Evolutionary conservation across 2,113 vertebrate genomes (phyloP).

Genomic region (Xerus inauris): DNA sequence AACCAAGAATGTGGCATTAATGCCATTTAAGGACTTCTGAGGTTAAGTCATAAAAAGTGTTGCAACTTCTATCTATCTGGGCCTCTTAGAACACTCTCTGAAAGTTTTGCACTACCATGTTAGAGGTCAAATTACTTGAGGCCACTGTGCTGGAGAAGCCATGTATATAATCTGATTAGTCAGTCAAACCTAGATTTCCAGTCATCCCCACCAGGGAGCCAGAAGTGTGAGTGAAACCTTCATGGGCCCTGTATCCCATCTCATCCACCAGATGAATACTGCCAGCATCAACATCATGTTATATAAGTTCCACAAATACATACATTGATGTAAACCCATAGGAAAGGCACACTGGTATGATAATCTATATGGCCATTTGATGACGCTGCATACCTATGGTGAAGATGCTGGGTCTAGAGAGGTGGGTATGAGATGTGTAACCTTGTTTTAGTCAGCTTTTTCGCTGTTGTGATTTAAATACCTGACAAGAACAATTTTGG

Average conservation of each 20-base stretch:
- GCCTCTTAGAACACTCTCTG: background rate
- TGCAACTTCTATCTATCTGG: background rate
- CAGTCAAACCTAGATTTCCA: background rate
- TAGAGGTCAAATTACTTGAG: background rate
- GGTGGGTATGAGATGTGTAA: no score
- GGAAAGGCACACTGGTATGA: background rate
- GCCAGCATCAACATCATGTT: background rate
- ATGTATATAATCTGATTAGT: background rate
- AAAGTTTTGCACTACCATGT: no score
- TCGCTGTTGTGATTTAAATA: no score
- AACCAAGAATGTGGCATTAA: background rate
- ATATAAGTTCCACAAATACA: background rate
- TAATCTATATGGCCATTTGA: background rate
- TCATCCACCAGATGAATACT: background rate
- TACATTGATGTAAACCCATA: background rate
- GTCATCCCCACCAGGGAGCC: background rate
- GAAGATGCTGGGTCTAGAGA: background rate
- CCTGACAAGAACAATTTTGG: no score
- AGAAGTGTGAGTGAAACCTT: background rate
- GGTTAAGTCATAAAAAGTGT: background rate
- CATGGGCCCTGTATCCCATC: background rate
- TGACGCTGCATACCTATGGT: background rate
- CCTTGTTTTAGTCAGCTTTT: no score
- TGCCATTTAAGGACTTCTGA: background rate
- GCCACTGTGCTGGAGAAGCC: background rate